Percentiles rank a stretch among this genome's conserved stretches.
phyloP scores from a whole-genome alignment of 2,888 invertebrate species.

The Seira ritae region DNA sequence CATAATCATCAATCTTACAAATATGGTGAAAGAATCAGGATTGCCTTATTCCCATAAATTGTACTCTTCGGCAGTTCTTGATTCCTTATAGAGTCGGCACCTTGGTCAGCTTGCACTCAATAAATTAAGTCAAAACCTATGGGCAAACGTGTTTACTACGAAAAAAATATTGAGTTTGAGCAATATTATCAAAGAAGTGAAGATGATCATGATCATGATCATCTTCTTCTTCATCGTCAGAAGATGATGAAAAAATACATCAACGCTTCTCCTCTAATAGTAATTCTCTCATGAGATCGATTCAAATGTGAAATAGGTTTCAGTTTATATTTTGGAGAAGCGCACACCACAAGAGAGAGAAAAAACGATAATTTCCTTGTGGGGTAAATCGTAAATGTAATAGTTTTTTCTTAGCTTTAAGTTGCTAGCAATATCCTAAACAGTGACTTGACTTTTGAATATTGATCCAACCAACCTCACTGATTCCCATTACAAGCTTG shows the following conservation, averaged over 20 bases:
- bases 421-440: neutral
- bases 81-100: slow-evolving; percentile 69
- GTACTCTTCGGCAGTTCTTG: slow-evolving; percentile 67
- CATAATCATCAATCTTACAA: slow-evolving; percentile 66
- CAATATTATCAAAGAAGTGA: slow-evolving; percentile 13
- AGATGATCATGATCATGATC: neutral
- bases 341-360: neutral
- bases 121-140: slow-evolving; percentile 66
- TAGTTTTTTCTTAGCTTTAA: neutral
- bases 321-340: neutral
- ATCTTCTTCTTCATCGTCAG: neutral
- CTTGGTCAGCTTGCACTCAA: slow-evolving; percentile 67
- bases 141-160: slow-evolving; percentile 61
- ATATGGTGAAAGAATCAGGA: slow-evolving; percentile 69
- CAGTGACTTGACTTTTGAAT: neutral
- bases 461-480: slow-evolving; percentile 11
- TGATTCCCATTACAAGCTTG: neutral
- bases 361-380: slow-evolving; percentile 13
- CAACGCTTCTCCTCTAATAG: slow-evolving; percentile 36
- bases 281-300: slow-evolving; percentile 51
- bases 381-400: slow-evolving; percentile 9
- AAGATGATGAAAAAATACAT: slow-evolving; percentile 39
- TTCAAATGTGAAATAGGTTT: neutral
- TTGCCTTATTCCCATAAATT: slow-evolving; percentile 69
- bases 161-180: slow-evolving; percentile 1